Evolutionary conservation across 2,888 invertebrate species (phyloP), one percentile per base, ranked within the genome.

Genomic region (Catocala nupta): DNA sequence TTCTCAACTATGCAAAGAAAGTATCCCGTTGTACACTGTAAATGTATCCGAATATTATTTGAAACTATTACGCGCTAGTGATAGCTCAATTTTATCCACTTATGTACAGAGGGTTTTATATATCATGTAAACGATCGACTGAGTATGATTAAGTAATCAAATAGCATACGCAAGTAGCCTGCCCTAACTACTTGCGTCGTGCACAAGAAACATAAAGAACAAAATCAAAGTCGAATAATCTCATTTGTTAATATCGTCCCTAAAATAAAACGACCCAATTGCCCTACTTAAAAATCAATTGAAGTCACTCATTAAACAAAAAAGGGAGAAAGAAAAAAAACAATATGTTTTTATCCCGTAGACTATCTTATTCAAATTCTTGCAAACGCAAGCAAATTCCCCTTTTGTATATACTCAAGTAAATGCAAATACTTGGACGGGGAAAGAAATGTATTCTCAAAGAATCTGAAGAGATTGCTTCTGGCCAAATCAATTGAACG

Each of bases 381-480:
- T 83, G 87, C 86, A 86, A 86, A 83, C 79, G 80, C 78, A 83
- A 81, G 81, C 87, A 87, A 89, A 89, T 87, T 87, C 85, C 82
- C 84, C 83, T 84, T 85, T 81, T 81, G 83, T 86, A 85, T 80
- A 85, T 82, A 85, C 84, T 85, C 81, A 77, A 84, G 83, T 74
- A 82, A 90, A 91, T 87, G 88, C 88, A 88, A 89, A 89, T 87
- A 88, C 85, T 81, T 82, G 83, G 85, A 80, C 70, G 65, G 69
- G 57, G 79, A 81, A 86, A 86, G 85, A 87, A 87, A 83, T 84
- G 83, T 85, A 82, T 83, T 84, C 81, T 82, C 74, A 78, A 85
- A 82, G 84, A 88, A 89, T 87, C 87, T 85, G 75, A 67, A 83
- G 83, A 89, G 84, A 85, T 89, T 88, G 87, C 86, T 85, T 83